Evolutionary conservation across 1,140 invertebrate species (phyloP).

Genomic region (Yoshiicerus persimilis): DNA sequence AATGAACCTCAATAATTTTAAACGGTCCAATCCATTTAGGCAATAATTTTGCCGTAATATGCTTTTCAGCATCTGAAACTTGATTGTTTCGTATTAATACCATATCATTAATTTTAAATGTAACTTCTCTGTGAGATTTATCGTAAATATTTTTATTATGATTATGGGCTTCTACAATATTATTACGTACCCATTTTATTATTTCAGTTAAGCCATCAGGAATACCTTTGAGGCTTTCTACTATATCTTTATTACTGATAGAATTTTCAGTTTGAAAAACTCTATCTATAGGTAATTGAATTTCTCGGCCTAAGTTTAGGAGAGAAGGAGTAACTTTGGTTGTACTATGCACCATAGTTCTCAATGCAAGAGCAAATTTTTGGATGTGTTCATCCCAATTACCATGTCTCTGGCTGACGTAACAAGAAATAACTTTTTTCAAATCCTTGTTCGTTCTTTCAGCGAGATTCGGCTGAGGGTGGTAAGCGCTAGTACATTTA

Average conservation of each 20-base stretch:
- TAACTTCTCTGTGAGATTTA: not conserved
- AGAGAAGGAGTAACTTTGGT: constrained; percentile 54
- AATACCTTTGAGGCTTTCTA: not conserved
- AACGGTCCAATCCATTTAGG: not conserved
- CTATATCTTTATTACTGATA: not conserved
- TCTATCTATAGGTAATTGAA: constrained; percentile 39
- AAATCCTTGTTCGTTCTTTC: constrained; percentile 56
- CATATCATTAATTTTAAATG: constrained; percentile 22
- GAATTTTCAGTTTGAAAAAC: not conserved
- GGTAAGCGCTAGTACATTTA: constrained; percentile 51
- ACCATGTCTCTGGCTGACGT: constrained; percentile 52
- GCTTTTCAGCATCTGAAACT: not conserved
- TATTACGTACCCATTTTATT: not conserved
- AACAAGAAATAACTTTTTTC: constrained; percentile 53
- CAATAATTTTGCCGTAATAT: not conserved
- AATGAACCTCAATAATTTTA: not conserved
- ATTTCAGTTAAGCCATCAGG: not conserved
- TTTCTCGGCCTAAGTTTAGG: constrained; percentile 54
- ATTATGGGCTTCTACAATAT: not conserved
- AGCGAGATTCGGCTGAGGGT: constrained; percentile 54
- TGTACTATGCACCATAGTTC: constrained; percentile 52
- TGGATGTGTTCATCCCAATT: constrained; percentile 53
- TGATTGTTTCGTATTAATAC: not conserved
- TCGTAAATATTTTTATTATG: constrained; percentile 4
- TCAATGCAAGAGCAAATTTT: constrained; percentile 55